Conservation (phyloP, 2,797 vertebrate species). For the Acanthurus leucopareius region DNA sequence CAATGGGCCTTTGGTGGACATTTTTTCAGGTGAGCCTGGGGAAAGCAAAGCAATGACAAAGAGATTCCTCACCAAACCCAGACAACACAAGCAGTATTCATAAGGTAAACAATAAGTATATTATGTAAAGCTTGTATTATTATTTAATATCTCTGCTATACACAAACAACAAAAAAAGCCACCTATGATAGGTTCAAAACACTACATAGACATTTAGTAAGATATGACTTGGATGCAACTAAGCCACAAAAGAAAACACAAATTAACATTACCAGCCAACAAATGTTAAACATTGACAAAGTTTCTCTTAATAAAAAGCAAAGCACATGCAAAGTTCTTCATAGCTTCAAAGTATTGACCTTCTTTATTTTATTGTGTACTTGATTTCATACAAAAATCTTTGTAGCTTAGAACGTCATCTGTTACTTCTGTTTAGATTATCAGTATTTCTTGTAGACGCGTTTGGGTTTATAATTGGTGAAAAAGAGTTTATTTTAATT, state of each 20-base stretch:
- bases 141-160: background rate
- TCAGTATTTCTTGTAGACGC: too few relatives aligned
- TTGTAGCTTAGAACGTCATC: background rate
- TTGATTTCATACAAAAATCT: background rate
- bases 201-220: background rate
- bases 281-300: background rate
- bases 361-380: background rate
- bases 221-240: background rate
- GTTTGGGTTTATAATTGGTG: background rate
- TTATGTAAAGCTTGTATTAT: background rate
- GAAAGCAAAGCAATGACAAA: constrained; percentile 10
- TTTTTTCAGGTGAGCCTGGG: constrained; percentile 91
- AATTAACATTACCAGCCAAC: background rate
- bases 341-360: too few relatives aligned
- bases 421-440: background rate
- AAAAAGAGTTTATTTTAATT: background rate
- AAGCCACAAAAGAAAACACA: background rate
- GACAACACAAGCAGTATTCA: background rate
- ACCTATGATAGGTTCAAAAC: background rate
- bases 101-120: background rate
- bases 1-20: constrained; percentile 92
- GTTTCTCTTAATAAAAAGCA: background rate
- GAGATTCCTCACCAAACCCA: background rate
- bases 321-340: background rate
- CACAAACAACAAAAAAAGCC: background rate